A percentile compares a stretch with the other conserved stretches of the same genome.
Evolutionary conservation across 1,140 invertebrate genomes (phyloP).

Genomic region (Philaenus spumarius): DNA sequence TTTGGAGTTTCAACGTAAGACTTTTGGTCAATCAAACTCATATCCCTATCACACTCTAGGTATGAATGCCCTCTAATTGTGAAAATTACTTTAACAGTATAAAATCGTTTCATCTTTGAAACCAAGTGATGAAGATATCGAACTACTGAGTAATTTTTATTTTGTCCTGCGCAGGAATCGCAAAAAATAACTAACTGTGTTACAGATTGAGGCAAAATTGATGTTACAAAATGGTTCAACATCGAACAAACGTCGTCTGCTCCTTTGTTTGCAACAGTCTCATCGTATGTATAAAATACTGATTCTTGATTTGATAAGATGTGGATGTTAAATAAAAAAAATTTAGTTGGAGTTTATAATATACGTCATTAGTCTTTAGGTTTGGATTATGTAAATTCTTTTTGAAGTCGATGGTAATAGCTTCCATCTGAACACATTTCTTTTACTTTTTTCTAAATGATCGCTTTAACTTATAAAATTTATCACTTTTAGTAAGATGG

Average conservation of each 20-base stretch:
- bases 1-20: slow-evolving; percentile 24
- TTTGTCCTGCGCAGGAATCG: not conserved
- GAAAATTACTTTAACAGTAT: not conserved
- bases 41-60: slow-evolving; percentile 32
- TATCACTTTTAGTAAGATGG: not conserved
- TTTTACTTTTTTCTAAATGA: not conserved
- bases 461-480: no score
- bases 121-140: not conserved
- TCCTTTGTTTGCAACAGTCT: slow-evolving; percentile 6
- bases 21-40: slow-evolving; percentile 29
- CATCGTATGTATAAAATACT: slow-evolving; percentile 5
- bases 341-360: not conserved
- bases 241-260: slow-evolving; percentile 3
- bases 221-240: not conserved
- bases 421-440: not conserved
- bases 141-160: not conserved
- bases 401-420: not conserved
- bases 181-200: not conserved
- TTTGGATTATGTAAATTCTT: not conserved
- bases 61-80: slow-evolving; percentile 27
- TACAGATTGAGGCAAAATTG: not conserved
- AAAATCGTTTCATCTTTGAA: not conserved
- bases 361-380: not conserved
- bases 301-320: not conserved
- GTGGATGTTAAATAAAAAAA: not conserved